These are phyloP conservation scores for Diplosoma virens DNA, from an alignment of 23 tunicate species.

Conservation along the genomic window DNA sequence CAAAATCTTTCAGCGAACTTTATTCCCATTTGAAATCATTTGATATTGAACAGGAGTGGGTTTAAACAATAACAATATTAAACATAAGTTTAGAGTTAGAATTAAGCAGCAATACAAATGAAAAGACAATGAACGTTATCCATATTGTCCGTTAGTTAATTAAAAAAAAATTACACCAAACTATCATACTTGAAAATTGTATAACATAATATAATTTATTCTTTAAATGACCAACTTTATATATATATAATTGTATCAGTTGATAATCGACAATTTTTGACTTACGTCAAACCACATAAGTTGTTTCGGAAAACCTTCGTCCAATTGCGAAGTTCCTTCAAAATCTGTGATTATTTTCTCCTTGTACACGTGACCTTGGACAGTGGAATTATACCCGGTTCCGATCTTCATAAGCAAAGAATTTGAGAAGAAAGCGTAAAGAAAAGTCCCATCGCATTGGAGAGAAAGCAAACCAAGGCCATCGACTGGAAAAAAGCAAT, in stretches of 20 bases:
- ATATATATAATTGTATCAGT: not conserved
- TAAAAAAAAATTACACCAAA: too few species aligned
- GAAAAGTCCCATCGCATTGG: conserved; percentile 52
- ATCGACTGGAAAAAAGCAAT: not conserved
- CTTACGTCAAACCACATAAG: conserved; percentile 25
- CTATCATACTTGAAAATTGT: too few species aligned
- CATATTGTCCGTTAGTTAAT: too few species aligned
- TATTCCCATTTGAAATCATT: too few species aligned
- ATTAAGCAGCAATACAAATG: too few species aligned
- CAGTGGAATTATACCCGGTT: conserved; percentile 57
- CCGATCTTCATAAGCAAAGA: conserved; percentile 39
- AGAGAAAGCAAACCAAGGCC: conserved; percentile 5
- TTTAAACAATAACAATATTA: too few species aligned
- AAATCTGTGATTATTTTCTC: not conserved
- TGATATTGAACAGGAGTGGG: too few species aligned
- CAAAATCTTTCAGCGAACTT: too few species aligned
- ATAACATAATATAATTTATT: too few species aligned
- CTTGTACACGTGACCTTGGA: conserved; percentile 37
- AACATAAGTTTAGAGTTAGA: too few species aligned
- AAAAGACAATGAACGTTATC: too few species aligned
- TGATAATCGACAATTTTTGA: not conserved
- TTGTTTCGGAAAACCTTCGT: conserved; percentile 18
- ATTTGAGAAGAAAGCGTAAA: conserved; percentile 29
- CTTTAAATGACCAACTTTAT: not conserved
- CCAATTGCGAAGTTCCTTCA: conserved; percentile 2